Conservation (phyloP, 2,113 vertebrate genomes). For the Taurulus bubalis region DNA sequence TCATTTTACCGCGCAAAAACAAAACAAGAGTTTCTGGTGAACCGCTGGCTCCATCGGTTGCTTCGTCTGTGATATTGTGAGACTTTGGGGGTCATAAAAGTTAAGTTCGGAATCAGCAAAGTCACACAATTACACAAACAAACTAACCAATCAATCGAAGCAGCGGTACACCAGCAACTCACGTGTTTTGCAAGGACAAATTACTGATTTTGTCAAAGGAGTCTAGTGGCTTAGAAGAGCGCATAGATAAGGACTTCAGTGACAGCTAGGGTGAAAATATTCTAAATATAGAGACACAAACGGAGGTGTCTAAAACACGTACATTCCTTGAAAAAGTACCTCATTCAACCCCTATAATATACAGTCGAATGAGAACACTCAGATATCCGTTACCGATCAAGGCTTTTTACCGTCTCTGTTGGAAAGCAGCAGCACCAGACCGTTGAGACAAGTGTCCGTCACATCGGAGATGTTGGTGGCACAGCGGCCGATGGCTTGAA, state of each 20-base stretch:
- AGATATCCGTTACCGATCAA: background rate
- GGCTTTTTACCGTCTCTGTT: constrained; percentile 91
- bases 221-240: too few relatives aligned
- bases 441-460: constrained; percentile 94
- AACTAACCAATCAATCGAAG: background rate
- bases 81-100: background rate
- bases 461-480: constrained; percentile 95
- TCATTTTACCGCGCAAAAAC: too few relatives aligned
- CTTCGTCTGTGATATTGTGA: background rate
- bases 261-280: too few relatives aligned
- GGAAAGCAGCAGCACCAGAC: constrained; percentile 93
- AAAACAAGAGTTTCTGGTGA: too few relatives aligned
- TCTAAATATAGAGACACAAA: background rate
- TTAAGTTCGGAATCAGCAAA: background rate
- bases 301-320: background rate
- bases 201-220: too few relatives aligned
- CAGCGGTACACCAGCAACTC: too few relatives aligned
- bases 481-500: constrained; percentile 96
- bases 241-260: too few relatives aligned
- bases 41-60: background rate
- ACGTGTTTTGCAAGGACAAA: too few relatives aligned
- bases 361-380: background rate
- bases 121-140: background rate
- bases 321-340: background rate
- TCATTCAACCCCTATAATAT: background rate